phyloP scores from a whole-genome alignment of 2,797 vertebrate genomes.

The Cynodonichthys magdalenae region DNA sequence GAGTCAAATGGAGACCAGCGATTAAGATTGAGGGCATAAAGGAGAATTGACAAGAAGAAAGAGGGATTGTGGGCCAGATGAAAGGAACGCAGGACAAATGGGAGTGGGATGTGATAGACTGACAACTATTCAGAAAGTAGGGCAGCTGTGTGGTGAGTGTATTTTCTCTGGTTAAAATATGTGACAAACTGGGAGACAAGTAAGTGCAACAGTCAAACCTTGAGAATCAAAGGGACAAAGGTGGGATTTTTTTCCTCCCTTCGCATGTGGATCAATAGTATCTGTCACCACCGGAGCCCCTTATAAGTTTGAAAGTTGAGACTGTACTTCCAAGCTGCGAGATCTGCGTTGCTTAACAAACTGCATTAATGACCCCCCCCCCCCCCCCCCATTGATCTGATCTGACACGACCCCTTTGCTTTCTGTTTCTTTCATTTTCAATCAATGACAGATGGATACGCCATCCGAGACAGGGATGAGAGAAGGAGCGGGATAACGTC shows the following conservation, averaged over 20 bases:
- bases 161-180: conserved; percentile 33
- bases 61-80: conserved; percentile 44
- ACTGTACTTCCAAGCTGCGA: conserved; percentile 79
- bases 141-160: conserved; percentile 28
- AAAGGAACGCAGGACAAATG: conserved; percentile 39
- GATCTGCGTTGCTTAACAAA: conserved; percentile 84
- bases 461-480: conserved; percentile 76
- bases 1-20: conserved; percentile 72
- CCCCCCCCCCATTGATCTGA: conserved; percentile 74
- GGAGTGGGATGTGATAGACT: conserved; percentile 43
- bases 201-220: conserved; percentile 73
- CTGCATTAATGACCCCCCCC: conserved; percentile 81
- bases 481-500: conserved; percentile 78
- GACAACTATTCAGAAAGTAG: conserved; percentile 56
- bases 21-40: conserved; percentile 66
- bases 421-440: conserved; percentile 84
- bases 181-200: conserved; percentile 50
- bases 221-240: conserved; percentile 67
- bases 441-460: conserved; percentile 81
- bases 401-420: conserved; percentile 73
- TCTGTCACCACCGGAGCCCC: conserved; percentile 76
- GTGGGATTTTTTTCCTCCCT: conserved; percentile 56
- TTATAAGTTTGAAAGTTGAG: conserved; percentile 74
- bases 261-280: conserved; percentile 76
- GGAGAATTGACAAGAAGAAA: conserved; percentile 61